Evolutionary conservation across 2,888 invertebrate genomes (phyloP).

Genomic region (Lucinisca nassula): DNA sequence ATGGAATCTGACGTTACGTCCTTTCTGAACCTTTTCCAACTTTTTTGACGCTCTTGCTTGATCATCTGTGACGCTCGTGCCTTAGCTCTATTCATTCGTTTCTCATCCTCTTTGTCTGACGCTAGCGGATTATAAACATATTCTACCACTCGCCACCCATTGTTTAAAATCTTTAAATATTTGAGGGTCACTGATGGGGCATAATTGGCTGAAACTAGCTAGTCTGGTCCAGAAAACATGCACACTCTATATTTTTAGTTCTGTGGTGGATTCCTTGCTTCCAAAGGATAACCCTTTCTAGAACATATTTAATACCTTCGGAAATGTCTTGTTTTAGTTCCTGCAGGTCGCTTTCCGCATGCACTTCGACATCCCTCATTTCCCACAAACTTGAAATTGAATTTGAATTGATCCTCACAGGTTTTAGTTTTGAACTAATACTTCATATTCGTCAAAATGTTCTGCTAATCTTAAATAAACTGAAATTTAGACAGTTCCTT

Average conservation of each 20-base stretch:
- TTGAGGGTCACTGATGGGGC: neutral
- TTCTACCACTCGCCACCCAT: neutral
- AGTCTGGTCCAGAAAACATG: no score
- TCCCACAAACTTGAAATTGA: neutral
- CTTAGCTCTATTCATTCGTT: no score
- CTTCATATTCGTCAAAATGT: neutral
- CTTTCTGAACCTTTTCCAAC: neutral
- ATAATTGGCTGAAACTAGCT: no score
- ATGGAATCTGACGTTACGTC: neutral
- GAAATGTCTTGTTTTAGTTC: neutral
- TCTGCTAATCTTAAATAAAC: neutral
- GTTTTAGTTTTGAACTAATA: neutral
- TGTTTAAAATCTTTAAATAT: neutral
- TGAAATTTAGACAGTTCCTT: neutral
- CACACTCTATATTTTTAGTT: no score
- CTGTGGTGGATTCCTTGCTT: no score
- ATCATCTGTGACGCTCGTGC: neutral
- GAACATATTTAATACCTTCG: neutral
- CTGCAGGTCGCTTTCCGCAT: neutral
- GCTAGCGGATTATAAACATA: neutral
- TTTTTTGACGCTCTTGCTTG: neutral
- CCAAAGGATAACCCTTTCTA: no score
- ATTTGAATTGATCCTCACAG: slow-evolving; percentile 9
- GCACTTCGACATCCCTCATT: neutral
- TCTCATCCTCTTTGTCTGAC: neutral